Evolutionary conservation across 2,888 invertebrate species (phyloP).

Genomic region (Choreutis nemorana): DNA sequence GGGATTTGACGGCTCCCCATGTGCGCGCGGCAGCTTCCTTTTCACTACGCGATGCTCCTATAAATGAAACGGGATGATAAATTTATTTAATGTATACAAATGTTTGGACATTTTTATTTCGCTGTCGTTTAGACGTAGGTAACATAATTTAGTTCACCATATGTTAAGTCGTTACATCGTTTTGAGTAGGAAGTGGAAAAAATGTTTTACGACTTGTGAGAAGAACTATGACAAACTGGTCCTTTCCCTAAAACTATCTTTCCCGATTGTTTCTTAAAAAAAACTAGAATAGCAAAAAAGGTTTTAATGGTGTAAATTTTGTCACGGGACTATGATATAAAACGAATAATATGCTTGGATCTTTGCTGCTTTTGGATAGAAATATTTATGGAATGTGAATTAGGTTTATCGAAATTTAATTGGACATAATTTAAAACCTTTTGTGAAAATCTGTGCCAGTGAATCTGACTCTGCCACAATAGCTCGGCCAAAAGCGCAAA

Average conservation of each 20-base stretch:
- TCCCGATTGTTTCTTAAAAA: not conserved
- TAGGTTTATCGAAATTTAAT: too few species aligned
- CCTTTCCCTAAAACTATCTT: conserved; percentile 28
- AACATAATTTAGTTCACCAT: conserved; percentile 65
- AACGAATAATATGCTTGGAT: too few species aligned
- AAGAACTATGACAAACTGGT: conserved; percentile 47
- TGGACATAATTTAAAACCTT: too few species aligned
- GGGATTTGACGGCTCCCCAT: conserved; percentile 62
- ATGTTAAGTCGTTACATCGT: conserved; percentile 51
- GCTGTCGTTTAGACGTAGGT: conserved; percentile 61
- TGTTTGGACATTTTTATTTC: conserved; percentile 67
- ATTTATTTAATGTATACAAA: conserved; percentile 67
- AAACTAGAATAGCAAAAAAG: too few species aligned
- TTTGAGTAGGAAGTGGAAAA: conserved; percentile 59
- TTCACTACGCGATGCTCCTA: conserved; percentile 40
- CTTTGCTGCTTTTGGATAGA: too few species aligned
- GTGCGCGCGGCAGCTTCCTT: conserved; percentile 58
- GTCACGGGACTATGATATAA: too few species aligned
- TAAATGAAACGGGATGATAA: conserved; percentile 60
- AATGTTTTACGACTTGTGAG: conserved; percentile 58
- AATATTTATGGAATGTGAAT: too few species aligned
- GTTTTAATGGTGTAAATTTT: too few species aligned
- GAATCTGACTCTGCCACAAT: too few species aligned
- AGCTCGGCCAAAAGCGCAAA: conserved; percentile 10
- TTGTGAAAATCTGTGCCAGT: too few species aligned